Evolutionary conservation across 2,113 vertebrate genomes (phyloP).

Genomic region (Salvelinus alpinus): DNA sequence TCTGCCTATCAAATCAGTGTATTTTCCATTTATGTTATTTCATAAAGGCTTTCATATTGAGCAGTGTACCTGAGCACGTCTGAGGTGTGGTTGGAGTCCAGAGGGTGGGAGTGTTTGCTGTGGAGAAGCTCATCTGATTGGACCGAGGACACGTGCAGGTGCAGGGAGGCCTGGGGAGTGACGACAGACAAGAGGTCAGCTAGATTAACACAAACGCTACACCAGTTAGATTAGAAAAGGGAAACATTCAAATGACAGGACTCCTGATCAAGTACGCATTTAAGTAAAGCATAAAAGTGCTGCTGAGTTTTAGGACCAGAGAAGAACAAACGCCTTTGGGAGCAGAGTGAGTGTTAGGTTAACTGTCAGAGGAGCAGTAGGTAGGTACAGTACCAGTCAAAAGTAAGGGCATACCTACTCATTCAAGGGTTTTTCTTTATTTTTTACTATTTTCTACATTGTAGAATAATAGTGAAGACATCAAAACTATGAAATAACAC

Average conservation of each 20-base stretch:
- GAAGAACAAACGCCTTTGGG: neutral
- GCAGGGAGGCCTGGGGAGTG: slow-evolving; percentile 89
- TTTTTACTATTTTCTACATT: no score
- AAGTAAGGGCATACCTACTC: no score
- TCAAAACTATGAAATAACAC: no score
- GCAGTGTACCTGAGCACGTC: slow-evolving; percentile 93
- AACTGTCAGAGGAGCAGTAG: no score
- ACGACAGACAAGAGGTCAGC: neutral
- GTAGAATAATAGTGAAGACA: no score
- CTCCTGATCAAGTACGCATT: no score
- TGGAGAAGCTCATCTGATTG: slow-evolving; percentile 98
- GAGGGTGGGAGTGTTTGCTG: slow-evolving; percentile 99
- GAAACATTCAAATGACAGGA: neutral
- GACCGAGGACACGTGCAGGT: slow-evolving; percentile 99
- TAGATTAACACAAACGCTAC: neutral
- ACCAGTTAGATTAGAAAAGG: neutral
- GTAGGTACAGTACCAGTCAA: slow-evolving; percentile 39
- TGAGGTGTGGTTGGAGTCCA: slow-evolving; percentile 99
- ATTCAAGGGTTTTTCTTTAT: no score
- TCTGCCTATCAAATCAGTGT: neutral
- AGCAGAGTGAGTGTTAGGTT: neutral
- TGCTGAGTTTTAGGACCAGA: neutral
- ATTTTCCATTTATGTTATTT: neutral
- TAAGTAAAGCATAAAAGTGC: neutral
- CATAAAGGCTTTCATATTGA: neutral